phyloP scores from a whole-genome alignment of 2,797 vertebrate genomes.

The Falco naumanni region DNA sequence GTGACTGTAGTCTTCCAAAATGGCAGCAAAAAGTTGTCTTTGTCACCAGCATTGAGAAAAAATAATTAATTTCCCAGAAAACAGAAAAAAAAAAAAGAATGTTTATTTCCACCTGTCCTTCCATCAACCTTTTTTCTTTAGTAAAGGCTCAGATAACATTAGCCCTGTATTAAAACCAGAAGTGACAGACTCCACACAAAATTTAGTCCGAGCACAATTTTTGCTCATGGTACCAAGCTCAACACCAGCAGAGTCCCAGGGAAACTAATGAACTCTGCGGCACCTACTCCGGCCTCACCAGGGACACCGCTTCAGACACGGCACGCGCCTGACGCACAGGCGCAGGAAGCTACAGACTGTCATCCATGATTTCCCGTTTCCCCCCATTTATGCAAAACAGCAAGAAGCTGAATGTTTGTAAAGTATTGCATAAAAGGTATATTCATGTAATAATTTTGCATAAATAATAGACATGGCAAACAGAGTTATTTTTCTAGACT shows the following conservation, averaged over 20 bases:
- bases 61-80: background rate
- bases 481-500: background rate
- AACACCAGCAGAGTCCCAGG: background rate
- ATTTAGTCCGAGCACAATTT: background rate
- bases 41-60: background rate
- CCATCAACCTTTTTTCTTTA: background rate
- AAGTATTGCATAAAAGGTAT: background rate
- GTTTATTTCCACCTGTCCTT: background rate
- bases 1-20: too few species aligned
- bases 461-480: background rate
- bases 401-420: background rate
- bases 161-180: background rate
- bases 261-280: background rate
- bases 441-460: background rate
- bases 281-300: background rate
- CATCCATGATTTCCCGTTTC: background rate
- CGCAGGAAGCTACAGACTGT: background rate
- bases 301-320: fast-evolving
- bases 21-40: background rate
- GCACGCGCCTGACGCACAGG: fast-evolving
- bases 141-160: background rate
- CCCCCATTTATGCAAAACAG: background rate
- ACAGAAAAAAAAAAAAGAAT: background rate
- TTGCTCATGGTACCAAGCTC: background rate
- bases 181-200: background rate